Conservation (phyloP, 2,797 vertebrate species). For the Todus mexicanus region DNA sequence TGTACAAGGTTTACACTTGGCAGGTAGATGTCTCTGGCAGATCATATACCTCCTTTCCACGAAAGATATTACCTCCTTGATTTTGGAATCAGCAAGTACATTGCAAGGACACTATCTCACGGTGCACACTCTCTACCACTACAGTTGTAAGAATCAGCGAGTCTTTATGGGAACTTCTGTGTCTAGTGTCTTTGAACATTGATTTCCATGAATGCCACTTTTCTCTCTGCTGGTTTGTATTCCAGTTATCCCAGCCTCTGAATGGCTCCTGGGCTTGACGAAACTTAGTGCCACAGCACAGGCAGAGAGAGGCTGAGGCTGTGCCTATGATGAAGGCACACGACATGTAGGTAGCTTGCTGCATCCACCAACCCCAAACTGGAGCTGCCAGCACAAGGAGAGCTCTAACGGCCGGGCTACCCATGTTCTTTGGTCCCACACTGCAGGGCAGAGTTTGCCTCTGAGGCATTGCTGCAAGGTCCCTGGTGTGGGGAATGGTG, state of each 20-base stretch:
- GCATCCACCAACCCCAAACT: rapidly evolving
- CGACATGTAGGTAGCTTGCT: background rate
- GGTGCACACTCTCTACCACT: background rate
- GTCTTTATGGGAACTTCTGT: no score
- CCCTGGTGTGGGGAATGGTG: rapidly evolving
- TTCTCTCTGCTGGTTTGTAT: background rate
- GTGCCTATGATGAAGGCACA: background rate
- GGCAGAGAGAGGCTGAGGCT: background rate
- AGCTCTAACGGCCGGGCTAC: background rate
- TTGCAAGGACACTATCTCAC: background rate
- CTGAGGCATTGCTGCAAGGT: rapidly evolving
- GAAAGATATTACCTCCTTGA: background rate
- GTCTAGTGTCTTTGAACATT: background rate
- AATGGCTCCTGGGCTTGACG: background rate
- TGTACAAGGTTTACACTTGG: background rate
- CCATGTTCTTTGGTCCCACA: rapidly evolving
- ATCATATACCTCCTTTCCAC: background rate
- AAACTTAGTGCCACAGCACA: background rate
- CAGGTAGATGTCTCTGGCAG: background rate
- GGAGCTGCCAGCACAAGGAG: background rate
- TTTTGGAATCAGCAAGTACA: background rate
- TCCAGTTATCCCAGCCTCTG: background rate
- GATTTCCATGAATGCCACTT: background rate
- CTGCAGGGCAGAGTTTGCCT: background rate
- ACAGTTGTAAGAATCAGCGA: background rate